Percentiles rank a stretch among this genome's conserved stretches.
phyloP scores from a whole-genome alignment of 2,797 vertebrate species.

The Phrynocephalus vlangalii region DNA sequence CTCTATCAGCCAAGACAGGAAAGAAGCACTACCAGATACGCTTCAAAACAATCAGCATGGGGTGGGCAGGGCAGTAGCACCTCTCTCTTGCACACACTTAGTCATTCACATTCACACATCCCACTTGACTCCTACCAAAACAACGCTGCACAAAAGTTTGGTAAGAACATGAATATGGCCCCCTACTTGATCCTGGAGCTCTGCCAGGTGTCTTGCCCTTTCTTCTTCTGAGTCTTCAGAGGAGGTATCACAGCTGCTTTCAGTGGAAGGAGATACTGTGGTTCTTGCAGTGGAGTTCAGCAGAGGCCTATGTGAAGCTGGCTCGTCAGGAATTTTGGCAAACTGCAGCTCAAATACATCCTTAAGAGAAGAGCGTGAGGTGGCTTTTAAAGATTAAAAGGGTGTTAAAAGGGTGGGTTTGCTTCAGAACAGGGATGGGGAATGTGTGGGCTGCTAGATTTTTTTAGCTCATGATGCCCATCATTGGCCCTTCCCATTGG shows the following conservation, averaged over 20 bases:
- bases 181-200: conserved; percentile 86
- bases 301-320: conserved; percentile 44
- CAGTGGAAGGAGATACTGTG: conserved; percentile 51
- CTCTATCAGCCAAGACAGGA: no score
- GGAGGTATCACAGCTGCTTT: conserved; percentile 73
- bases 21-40: no score
- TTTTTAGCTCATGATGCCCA: background rate
- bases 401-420: background rate
- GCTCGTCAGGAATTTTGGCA: conserved; percentile 84
- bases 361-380: conserved; percentile 71
- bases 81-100: no score
- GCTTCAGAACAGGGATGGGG: background rate
- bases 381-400: background rate
- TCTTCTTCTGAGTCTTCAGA: conserved; percentile 80
- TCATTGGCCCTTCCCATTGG: background rate
- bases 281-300: conserved; percentile 40
- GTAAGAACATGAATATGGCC: background rate
- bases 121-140: background rate
- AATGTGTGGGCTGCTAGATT: background rate
- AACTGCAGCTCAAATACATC: conserved; percentile 91
- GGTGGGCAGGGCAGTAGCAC: no score
- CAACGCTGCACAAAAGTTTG: background rate
- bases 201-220: conserved; percentile 72
- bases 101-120: background rate
- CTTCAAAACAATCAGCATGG: no score